Percentiles rank a stretch among this genome's conserved stretches.
These are phyloP conservation scores for Dendrocincla fuliginosa DNA, from an alignment of 2,797 vertebrate genomes.

Conservation along the genomic window DNA sequence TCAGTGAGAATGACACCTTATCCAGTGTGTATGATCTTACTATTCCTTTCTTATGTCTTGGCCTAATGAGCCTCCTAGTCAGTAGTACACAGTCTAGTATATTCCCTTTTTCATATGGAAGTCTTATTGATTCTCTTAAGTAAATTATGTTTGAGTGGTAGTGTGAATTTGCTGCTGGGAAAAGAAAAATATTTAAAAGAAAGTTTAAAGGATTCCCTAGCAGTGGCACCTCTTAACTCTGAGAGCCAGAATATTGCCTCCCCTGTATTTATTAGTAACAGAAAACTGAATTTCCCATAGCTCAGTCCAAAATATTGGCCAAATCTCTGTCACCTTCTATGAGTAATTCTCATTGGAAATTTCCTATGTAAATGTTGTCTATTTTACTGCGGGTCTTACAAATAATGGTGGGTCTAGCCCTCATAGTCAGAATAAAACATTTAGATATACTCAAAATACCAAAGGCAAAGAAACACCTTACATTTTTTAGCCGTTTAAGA, in stretches of 20 bases:
- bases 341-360: background rate
- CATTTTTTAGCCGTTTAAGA: background rate
- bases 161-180: background rate
- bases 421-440: background rate
- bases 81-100: background rate
- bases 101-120: background rate
- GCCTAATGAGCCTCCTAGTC: background rate
- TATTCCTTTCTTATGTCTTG: background rate
- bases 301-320: background rate
- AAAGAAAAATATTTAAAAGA: background rate
- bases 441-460: background rate
- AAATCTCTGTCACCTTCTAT: background rate
- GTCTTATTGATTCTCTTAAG: background rate
- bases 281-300: background rate
- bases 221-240: background rate
- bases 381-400: background rate
- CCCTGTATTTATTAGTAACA: background rate
- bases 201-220: background rate
- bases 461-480: background rate
- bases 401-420: background rate
- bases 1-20: background rate
- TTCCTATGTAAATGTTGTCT: background rate
- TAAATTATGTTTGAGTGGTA: background rate
- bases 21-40: background rate
- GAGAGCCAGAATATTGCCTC: background rate